Conservation (phyloP, 30 jellyfish, hydroid and myxozoan species). For the Mastigias papua region DNA sequence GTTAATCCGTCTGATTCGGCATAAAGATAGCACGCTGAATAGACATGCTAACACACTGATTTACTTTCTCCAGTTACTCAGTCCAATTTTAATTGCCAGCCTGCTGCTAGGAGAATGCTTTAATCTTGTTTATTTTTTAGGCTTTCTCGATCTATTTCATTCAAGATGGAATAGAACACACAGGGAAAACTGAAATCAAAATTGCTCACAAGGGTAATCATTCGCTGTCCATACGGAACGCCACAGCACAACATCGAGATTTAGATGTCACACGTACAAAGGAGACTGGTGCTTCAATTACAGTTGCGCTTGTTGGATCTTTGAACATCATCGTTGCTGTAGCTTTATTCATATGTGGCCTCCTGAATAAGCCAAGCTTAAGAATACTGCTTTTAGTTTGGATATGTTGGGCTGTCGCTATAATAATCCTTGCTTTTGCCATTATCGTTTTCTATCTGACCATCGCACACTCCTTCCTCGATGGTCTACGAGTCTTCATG, state of each 20-base stretch:
- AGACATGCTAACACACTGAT: too few species aligned
- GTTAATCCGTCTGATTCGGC: too few species aligned
- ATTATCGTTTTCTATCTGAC: conserved; percentile 41
- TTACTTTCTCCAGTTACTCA: too few species aligned
- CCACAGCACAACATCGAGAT: not conserved
- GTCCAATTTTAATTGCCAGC: too few species aligned
- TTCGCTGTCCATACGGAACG: not conserved
- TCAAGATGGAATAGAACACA: conserved; percentile 64
- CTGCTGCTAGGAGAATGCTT: too few species aligned
- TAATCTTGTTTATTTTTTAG: conserved; percentile 1
- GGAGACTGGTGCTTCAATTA: conserved; percentile 23
- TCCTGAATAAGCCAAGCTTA: conserved; percentile 17
- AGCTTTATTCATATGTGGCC: conserved; percentile 36
- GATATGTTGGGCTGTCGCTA: conserved; percentile 60
- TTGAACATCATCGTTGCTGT: conserved; percentile 31
- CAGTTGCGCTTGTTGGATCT: conserved; percentile 39
- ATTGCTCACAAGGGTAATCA: not conserved
- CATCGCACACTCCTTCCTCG: conserved; percentile 45
- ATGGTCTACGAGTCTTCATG: conserved; percentile 61
- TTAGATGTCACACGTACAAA: not conserved
- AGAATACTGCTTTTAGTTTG: conserved; percentile 44
- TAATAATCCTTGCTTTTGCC: conserved; percentile 15
- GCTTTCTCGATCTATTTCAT: conserved; percentile 51
- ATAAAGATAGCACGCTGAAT: too few species aligned
- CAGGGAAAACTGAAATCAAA: not conserved